phyloP scores from a whole-genome alignment of 2,888 invertebrate genomes.

The Taphrorychus bicolor region DNA sequence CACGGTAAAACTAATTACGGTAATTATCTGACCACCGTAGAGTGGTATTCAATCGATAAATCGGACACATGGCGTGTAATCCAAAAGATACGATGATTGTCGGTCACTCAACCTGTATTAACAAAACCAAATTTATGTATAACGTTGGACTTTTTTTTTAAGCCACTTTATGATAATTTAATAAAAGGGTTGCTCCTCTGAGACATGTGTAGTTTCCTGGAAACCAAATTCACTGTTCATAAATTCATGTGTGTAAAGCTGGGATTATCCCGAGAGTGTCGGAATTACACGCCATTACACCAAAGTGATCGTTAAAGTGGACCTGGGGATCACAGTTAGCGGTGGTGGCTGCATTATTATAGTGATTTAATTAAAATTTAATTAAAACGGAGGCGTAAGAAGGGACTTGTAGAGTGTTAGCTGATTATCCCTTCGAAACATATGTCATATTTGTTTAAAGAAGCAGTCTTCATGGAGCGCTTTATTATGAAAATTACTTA shows the following conservation, averaged over 20 bases:
- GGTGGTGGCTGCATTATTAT: neutral
- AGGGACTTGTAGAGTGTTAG: too few relatives aligned
- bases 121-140: neutral
- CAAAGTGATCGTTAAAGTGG: neutral
- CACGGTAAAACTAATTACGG: constrained; percentile 26
- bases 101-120: constrained; percentile 31
- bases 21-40: constrained; percentile 26
- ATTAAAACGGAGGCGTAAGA: neutral
- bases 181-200: too few relatives aligned
- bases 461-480: too few relatives aligned
- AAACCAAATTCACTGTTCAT: neutral
- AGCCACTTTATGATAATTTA: too few relatives aligned
- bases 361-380: neutral
- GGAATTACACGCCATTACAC: neutral
- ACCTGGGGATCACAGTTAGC: neutral
- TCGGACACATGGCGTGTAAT: constrained; percentile 24
- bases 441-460: too few relatives aligned
- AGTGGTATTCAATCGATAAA: constrained; percentile 25
- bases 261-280: neutral
- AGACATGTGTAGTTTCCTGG: neutral
- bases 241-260: neutral
- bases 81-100: constrained; percentile 27
- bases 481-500: too few relatives aligned
- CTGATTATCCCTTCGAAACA: too few relatives aligned
- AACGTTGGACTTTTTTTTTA: too few relatives aligned